phyloP scores from a whole-genome alignment of 2,113 vertebrate species.

The Eptatretus burgeri region DNA sequence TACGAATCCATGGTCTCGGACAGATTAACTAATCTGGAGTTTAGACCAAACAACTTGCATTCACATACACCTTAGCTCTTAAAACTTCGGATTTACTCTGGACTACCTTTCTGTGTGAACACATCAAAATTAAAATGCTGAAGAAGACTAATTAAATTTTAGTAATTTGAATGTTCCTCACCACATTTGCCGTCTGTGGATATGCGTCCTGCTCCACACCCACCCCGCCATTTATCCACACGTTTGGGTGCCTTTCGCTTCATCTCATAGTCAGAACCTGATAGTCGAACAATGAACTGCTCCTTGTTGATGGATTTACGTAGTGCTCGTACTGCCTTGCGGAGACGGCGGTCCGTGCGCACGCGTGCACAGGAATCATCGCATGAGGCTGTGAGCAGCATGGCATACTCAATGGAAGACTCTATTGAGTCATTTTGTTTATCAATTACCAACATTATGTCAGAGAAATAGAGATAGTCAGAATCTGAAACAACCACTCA shows the following conservation, averaged over 20 bases:
- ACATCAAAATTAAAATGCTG: too few relatives aligned
- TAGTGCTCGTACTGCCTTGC: conserved; percentile 52
- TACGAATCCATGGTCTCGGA: too few relatives aligned
- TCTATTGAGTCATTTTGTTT: rapidly evolving
- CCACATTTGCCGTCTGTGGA: conserved; percentile 40
- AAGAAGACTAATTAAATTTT: too few relatives aligned
- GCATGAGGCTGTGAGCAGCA: conserved; percentile 40
- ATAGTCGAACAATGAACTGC: conserved; percentile 54
- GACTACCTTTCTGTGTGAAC: too few relatives aligned
- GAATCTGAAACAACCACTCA: conserved; percentile 7
- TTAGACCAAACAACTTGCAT: too few relatives aligned
- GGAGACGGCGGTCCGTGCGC: conserved; percentile 53
- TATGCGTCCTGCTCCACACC: conserved; percentile 35
- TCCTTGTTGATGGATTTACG: conserved; percentile 62
- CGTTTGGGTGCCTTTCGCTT: conserved; percentile 22
- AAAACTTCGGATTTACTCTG: too few relatives aligned
- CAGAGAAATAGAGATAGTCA: not conserved
- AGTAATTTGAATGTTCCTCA: conserved; percentile 20
- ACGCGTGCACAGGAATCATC: conserved; percentile 42
- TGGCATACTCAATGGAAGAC: conserved; percentile 8
- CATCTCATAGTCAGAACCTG: conserved; percentile 35
- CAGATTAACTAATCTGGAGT: too few relatives aligned
- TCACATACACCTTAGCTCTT: too few relatives aligned
- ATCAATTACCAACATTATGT: not conserved
- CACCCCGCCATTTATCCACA: conserved; percentile 18